Percentiles rank a stretch among this genome's conserved stretches.
Conservation (phyloP, 2,113 vertebrate species). For the Willisornis vidua region DNA sequence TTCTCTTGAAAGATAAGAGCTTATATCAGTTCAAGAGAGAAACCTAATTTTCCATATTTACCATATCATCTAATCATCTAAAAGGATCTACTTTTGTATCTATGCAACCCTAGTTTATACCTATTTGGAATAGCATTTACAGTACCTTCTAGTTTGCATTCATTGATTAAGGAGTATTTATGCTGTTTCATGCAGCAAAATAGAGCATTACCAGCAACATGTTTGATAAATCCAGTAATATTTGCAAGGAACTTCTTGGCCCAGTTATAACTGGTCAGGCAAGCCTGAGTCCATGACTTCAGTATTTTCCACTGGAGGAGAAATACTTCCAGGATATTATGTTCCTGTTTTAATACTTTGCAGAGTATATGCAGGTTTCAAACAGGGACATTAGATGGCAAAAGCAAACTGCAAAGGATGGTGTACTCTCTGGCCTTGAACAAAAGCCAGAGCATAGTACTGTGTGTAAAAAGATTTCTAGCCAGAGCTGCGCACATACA, state of each 20-base stretch:
- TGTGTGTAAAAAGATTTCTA: not conserved
- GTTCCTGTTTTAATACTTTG: not conserved
- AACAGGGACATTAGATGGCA: not conserved
- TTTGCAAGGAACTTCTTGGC: not conserved
- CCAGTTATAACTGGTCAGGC: not conserved
- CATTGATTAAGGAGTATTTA: not conserved
- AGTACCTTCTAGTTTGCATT: not conserved
- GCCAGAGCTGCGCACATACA: not conserved
- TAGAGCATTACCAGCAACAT: not conserved
- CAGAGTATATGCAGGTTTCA: not conserved
- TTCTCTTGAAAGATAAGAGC: not conserved
- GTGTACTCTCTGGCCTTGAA: not conserved
- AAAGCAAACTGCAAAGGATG: not conserved
- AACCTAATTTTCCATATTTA: not conserved
- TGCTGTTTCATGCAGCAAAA: not conserved
- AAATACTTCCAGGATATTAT: not conserved
- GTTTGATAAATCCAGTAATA: not conserved
- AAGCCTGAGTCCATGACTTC: not conserved
- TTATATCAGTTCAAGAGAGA: not conserved
- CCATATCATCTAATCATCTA: not conserved
- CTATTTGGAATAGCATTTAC: not conserved
- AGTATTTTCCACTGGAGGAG: not conserved
- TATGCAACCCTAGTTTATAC: not conserved
- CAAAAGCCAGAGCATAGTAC: not conserved
- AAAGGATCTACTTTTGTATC: not conserved